Evolutionary conservation across 1,140 invertebrate genomes (phyloP).

Genomic region (Leptinotarsa undecemlineata): DNA sequence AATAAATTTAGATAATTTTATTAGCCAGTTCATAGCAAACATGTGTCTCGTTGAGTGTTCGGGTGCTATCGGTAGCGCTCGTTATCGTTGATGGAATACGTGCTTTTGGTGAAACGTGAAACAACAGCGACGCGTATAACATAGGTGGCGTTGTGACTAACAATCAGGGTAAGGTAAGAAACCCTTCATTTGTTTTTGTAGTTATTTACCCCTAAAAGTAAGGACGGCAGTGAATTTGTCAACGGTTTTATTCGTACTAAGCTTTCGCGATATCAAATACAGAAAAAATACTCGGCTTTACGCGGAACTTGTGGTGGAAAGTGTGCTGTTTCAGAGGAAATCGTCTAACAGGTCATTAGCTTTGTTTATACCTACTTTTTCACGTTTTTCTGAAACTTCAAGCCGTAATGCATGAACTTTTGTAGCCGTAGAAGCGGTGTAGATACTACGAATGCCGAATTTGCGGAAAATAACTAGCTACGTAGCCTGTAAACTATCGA

Average conservation of each 20-base stretch:
- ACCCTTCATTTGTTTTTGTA: constrained; percentile 49
- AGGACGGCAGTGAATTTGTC: constrained; percentile 29
- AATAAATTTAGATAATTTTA: constrained; percentile 37
- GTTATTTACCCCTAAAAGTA: constrained; percentile 37
- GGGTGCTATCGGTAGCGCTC: constrained; percentile 41
- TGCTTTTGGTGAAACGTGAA: constrained; percentile 50
- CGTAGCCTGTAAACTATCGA: constrained; percentile 2
- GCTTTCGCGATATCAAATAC: constrained; percentile 4
- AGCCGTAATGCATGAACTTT: constrained; percentile 23
- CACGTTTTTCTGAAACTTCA: constrained; percentile 31
- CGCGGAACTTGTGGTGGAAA: constrained; percentile 34
- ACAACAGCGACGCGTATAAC: constrained; percentile 46
- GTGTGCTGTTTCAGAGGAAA: constrained; percentile 45
- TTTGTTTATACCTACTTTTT: constrained; percentile 45
- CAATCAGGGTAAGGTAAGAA: constrained; percentile 51
- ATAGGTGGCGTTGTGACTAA: constrained; percentile 53
- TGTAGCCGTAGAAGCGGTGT: background rate
- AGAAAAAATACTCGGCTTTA: constrained; percentile 25
- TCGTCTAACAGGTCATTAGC: constrained; percentile 53
- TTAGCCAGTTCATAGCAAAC: constrained; percentile 40
- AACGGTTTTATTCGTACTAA: constrained; percentile 32
- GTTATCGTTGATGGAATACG: constrained; percentile 47
- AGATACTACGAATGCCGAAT: background rate
- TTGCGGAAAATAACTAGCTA: background rate
- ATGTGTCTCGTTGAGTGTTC: constrained; percentile 45